Evolutionary conservation across 2,797 vertebrate genomes (phyloP), one percentile per base, ranked within the genome.

Genomic region (Oreonectes daqikongensis): DNA sequence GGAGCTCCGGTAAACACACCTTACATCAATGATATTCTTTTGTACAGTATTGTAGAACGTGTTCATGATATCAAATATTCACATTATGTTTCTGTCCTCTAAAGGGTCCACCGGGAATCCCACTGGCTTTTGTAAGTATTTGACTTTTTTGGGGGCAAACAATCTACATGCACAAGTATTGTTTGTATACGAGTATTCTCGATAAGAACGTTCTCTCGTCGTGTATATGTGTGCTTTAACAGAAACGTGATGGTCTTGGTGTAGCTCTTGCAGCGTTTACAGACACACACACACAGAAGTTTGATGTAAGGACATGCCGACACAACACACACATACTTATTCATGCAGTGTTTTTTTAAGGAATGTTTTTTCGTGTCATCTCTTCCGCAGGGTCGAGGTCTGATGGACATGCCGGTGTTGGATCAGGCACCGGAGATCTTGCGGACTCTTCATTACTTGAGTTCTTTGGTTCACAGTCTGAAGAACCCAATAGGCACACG

Each of bases 391-490:
- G 90, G 91, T 81, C 94, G 93, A 81, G 92, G 92, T 75, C 88
- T 92, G 80, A 88, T 94, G 71, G 95, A 97, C 86, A 88, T 94
- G 85, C 92, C 95, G 40, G 92, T 94, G 92, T 86, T 97, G 88
- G 95, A 98, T 89, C 94, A 95, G 30, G 96, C 95, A 83, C 93
- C 95, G 88, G 96, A 98, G 92, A 98, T 99, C 85, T 95, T 97
- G 85, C 96, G 95, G 94, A 98, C 96, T 86, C 94, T 99, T 90
- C 96, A 98, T 95, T 98, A 99, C 95, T 96, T 99, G 94, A 98
- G 94, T 93, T 95, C 94, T 90, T 95, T 99, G 92, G 95, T 99
- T 86, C 96, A 96, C 90, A 98, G 95, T 93, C 96, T 99, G 89
- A 99, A 97, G 88, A 98, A 95, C 85, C 97, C 97, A 73, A 90